Evolutionary conservation across 2,888 invertebrate species (phyloP), one percentile per base, ranked within the genome.

Genomic region (Polyploca ridens): DNA sequence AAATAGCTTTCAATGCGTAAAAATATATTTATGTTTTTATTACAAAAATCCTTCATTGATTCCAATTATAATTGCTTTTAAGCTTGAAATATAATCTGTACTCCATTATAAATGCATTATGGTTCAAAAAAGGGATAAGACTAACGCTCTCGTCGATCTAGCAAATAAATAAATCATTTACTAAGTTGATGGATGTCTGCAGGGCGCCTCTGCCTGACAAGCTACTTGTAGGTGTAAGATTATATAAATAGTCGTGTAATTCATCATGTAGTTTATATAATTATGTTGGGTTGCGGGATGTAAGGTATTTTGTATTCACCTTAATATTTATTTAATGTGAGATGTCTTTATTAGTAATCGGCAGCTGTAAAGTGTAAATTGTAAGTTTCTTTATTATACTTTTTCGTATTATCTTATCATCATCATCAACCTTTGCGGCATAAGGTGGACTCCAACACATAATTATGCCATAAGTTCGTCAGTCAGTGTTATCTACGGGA

Each of bases 81-180:
- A 27, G 2, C 27, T 27, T 27, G n/a, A n/a, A n/a, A n/a, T n/a
- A n/a, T n/a, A n/a, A 27, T 35, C 16, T n/a, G 49, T 7, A 14
- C 49, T 49, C 46, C 4, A 49, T 49, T 49, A 49, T 16, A 7
- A 16, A 49, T 16, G 7, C 49, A 49, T 5, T 46, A 46, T 1
- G 7, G 5, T n/a, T 49, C 5, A 16, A 49, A 49, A 49, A 49
- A 49, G 16, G n/a, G n/a, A 49, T 49, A 49, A 49, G 10, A 49
- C 16, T 49, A 16, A 16, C n/a, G 16, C n/a, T 49, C 16, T n/a
- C 49, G 16, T 16, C 49, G 7, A 16, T 16, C 7, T 49, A n/a
- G 49, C 49, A 16, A 16, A 49, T 49, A 49, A 54, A 54, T 19
- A 54, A 54, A 54, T 54, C 54, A 54, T 54, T 54, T 54, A 54